Evolutionary conservation across 2,888 invertebrate genomes (phyloP), one percentile per base, ranked within the genome.

Genomic region (Tanypteryx hageni): DNA sequence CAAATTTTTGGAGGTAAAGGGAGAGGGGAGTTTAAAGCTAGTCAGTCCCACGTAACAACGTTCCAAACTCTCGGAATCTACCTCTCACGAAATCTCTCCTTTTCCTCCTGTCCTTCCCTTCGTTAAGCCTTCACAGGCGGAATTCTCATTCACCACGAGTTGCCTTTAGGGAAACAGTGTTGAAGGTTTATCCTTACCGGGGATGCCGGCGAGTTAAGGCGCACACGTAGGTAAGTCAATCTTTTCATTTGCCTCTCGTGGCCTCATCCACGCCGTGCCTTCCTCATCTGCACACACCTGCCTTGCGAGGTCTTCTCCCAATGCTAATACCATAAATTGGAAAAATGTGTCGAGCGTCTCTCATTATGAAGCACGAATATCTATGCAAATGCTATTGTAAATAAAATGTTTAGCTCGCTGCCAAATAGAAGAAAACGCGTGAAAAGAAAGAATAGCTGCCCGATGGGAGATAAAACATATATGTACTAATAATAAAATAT

Each of bases 41-140:
- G 18, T 22, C 27, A 76, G 76, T 76, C 22, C 76, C 76, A 27
- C 44, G 44, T 44, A 44, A 44, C 44, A 5, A 1, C 44, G 44
- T 44, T 44, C 44, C 44, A 44, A 44, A 44, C 3, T 44, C 1
- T 44, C 44, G 44, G 44, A 44, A 44, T 44, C 44, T 44, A 44
- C 27, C 22, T 11, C 27, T 14, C 76, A 76, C 27, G 22, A 27
- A 27, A 76, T 76, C 76, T 76, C 76, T 10, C 9, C 7, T 22
- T 76, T 76, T 76, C 76, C 27, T 44, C 44, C 44, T 44, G 3
- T 44, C 44, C 44, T 44, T 44, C 76, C 22, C 22, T 76, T 22
- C 76, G 76, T 76, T 76, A 76, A 76, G 76, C 76, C 76, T 27
- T 76, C 76, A 22, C 68, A 68, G n/a, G 68, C 68, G 9, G n/a